Evolutionary conservation across 2,888 invertebrate species (phyloP).

Genomic region (Doris montereyensis): DNA sequence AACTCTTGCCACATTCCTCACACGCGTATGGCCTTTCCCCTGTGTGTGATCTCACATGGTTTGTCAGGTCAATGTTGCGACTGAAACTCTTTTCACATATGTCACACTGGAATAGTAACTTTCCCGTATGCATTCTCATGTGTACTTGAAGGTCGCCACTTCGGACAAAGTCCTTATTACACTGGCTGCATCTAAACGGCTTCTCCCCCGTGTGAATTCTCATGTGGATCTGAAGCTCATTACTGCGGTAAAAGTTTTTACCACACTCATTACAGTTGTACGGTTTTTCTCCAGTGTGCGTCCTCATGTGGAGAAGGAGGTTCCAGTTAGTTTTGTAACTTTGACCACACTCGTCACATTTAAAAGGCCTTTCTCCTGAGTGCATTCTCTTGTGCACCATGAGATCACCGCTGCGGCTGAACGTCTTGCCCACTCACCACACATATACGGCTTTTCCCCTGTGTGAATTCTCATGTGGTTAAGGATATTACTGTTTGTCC

Average conservation of each 20-base stretch:
- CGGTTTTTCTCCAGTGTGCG: slow-evolving; percentile 42
- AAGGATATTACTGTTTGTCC: too few species aligned
- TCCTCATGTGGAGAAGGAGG: slow-evolving; percentile 41
- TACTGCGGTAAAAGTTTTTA: slow-evolving; percentile 32
- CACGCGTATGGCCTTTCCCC: slow-evolving; percentile 43
- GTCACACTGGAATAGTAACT: slow-evolving; percentile 43
- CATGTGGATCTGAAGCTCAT: slow-evolving; percentile 41
- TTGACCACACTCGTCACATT: slow-evolving; percentile 42
- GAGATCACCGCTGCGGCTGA: too few species aligned
- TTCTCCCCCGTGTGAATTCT: slow-evolving; percentile 34
- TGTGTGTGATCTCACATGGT: slow-evolving; percentile 41
- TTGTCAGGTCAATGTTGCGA: slow-evolving; percentile 31
- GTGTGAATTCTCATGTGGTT: too few species aligned
- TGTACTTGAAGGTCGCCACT: slow-evolving; percentile 29
- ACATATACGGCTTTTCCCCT: too few species aligned
- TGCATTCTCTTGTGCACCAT: too few species aligned
- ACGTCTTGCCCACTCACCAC: too few species aligned
- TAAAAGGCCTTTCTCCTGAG: too few species aligned
- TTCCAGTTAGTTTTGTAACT: slow-evolving; percentile 41
- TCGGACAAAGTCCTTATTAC: slow-evolving; percentile 24
- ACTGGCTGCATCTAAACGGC: slow-evolving; percentile 26
- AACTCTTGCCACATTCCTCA: slow-evolving; percentile 43
- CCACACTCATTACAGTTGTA: slow-evolving; percentile 42
- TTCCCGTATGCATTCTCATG: too few species aligned
- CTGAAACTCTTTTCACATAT: slow-evolving; percentile 43